A percentile compares a stretch with the other conserved stretches of the same genome.
These are phyloP conservation scores for Subanguina moxae DNA, from an alignment of 1,140 invertebrate species.

Conservation along the genomic window DNA sequence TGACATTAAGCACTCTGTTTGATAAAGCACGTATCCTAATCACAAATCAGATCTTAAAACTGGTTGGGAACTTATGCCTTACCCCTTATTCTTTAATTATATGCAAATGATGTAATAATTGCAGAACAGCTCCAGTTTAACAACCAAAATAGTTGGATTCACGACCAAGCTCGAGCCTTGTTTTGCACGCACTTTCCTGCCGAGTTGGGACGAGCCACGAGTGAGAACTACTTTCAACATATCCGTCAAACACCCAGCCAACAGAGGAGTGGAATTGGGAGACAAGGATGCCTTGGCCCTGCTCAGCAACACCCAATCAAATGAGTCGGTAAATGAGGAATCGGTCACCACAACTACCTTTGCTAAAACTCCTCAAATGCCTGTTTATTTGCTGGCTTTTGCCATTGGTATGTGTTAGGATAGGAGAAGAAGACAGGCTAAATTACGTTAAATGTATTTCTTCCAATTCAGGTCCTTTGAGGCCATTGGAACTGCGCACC, in stretches of 20 bases:
- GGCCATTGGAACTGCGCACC: slow-evolving; percentile 41
- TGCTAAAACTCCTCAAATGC: slow-evolving; percentile 61
- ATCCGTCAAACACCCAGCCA: slow-evolving; percentile 57
- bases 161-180: slow-evolving; percentile 93
- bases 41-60: no score
- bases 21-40: no score
- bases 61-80: no score
- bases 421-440: neutral
- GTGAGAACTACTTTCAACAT: slow-evolving; percentile 78
- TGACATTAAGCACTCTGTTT: no score
- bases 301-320: slow-evolving; percentile 21
- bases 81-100: slow-evolving; percentile 1
- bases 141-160: slow-evolving; percentile 42
- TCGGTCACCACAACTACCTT: slow-evolving; percentile 47
- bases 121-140: slow-evolving; percentile 41
- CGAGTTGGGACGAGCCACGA: slow-evolving; percentile 89
- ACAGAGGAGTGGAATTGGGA: slow-evolving; percentile 37
- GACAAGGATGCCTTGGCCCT: slow-evolving; percentile 30
- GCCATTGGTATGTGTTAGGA: slow-evolving; percentile 58
- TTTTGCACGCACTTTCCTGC: slow-evolving; percentile 85
- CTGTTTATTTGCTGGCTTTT: slow-evolving; percentile 63
- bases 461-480: slow-evolving; percentile 36
- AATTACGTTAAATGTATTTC: slow-evolving; percentile 1
- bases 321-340: neutral
- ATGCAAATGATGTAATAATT: slow-evolving; percentile 21